These are phyloP conservation scores for Ceratina calcarata DNA, from an alignment of 1,140 invertebrate genomes.

Conservation along the genomic window DNA sequence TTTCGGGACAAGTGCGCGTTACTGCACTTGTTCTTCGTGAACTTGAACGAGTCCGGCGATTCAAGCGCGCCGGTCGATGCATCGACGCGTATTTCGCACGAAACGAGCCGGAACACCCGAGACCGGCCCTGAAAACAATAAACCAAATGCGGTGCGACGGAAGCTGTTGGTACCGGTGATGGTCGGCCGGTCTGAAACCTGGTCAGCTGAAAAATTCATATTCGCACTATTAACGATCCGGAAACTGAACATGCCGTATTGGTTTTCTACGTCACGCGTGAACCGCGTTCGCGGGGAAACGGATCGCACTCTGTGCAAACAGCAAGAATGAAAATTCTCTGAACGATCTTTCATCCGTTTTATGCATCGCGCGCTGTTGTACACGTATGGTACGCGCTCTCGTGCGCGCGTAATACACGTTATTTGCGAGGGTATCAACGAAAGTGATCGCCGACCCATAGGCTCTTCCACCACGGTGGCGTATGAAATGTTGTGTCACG, in stretches of 20 bases:
- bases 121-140: neutral
- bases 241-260: conserved; percentile 38
- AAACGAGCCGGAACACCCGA: neutral
- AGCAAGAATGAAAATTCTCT: neutral
- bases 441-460: neutral
- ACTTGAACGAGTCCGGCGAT: conserved; percentile 11
- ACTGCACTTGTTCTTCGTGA: neutral
- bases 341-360: neutral
- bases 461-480: neutral
- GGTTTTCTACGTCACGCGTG: conserved; percentile 26
- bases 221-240: conserved; percentile 39
- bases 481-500: neutral
- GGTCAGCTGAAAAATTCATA: conserved; percentile 49
- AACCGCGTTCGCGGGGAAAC: conserved; percentile 6
- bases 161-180: too few relatives aligned
- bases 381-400: too few relatives aligned
- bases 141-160: neutral
- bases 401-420: neutral
- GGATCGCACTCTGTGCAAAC: neutral
- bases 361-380: neutral
- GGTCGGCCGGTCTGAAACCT: conserved; percentile 1
- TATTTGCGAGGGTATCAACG: neutral
- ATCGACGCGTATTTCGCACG: neutral
- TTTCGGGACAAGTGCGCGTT: neutral
- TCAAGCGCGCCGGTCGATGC: conserved; percentile 6